Conservation (phyloP, 1,140 invertebrate genomes). For the Tetramorium alpestre region DNA sequence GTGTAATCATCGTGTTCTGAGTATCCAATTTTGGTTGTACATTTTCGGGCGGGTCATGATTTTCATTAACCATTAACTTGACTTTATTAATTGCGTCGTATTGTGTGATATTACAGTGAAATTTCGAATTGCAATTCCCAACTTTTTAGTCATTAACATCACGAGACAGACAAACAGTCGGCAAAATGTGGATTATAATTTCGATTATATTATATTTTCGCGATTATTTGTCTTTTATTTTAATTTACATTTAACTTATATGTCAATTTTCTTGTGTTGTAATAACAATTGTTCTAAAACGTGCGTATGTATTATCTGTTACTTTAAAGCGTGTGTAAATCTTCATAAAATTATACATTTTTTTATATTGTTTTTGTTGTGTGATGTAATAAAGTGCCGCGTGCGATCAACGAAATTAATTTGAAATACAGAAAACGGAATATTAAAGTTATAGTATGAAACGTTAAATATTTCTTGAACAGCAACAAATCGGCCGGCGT, state of each 20-base stretch:
- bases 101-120: background rate
- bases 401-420: background rate
- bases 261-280: background rate
- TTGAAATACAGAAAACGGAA: background rate
- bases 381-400: background rate
- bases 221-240: background rate
- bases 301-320: background rate
- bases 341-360: background rate
- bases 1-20: background rate
- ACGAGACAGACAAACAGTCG: background rate
- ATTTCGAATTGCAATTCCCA: background rate
- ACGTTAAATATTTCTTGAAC: constrained; percentile 3
- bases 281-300: background rate
- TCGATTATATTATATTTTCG: background rate
- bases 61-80: constrained; percentile 1
- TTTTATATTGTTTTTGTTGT: background rate
- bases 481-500: background rate
- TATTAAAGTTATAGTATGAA: background rate
- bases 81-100: constrained; percentile 5
- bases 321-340: background rate
- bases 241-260: background rate
- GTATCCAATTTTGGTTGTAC: background rate
- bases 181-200: background rate
- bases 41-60: background rate
- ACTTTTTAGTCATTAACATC: background rate